Evolutionary conservation across 2,888 invertebrate genomes (phyloP).

Genomic region (Scaptodrosophila latifasciaeformis): DNA sequence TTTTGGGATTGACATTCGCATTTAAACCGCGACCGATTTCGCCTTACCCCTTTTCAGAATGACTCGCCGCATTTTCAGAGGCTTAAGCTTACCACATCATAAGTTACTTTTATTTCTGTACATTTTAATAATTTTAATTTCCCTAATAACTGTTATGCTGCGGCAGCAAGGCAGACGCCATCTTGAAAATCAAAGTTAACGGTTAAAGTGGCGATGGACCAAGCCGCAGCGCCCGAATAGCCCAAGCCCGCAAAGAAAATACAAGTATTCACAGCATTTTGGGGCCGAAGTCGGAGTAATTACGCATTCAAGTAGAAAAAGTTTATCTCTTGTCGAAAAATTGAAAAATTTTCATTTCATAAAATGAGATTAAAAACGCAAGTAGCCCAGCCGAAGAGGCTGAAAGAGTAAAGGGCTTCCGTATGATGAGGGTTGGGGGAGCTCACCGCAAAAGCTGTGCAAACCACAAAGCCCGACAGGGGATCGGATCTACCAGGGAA

Average conservation of each 20-base stretch:
- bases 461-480: constrained; percentile 44
- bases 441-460: constrained; percentile 30
- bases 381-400: constrained; percentile 10
- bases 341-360: constrained; percentile 68
- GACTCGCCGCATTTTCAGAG: too few species aligned
- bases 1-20: too few species aligned
- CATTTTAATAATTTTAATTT: constrained; percentile 61
- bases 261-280: constrained; percentile 48
- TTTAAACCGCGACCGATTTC: too few species aligned
- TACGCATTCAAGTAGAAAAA: constrained; percentile 68
- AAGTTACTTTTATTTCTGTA: constrained; percentile 48
- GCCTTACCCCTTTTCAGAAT: too few species aligned
- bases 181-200: constrained; percentile 60
- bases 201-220: constrained; percentile 36
- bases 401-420: background rate
- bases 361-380: constrained; percentile 65
- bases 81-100: constrained; percentile 45
- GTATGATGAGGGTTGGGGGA: background rate
- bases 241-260: constrained; percentile 18
- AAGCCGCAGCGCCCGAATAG: constrained; percentile 26
- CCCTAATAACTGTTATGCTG: constrained; percentile 57
- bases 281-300: constrained; percentile 51
- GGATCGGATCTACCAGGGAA: background rate
- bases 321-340: constrained; percentile 67
- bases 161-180: constrained; percentile 40